A percentile compares a stretch with the other conserved stretches of the same genome.
Conservation (phyloP, 2,113 vertebrate species). For the Silurus glanis region DNA sequence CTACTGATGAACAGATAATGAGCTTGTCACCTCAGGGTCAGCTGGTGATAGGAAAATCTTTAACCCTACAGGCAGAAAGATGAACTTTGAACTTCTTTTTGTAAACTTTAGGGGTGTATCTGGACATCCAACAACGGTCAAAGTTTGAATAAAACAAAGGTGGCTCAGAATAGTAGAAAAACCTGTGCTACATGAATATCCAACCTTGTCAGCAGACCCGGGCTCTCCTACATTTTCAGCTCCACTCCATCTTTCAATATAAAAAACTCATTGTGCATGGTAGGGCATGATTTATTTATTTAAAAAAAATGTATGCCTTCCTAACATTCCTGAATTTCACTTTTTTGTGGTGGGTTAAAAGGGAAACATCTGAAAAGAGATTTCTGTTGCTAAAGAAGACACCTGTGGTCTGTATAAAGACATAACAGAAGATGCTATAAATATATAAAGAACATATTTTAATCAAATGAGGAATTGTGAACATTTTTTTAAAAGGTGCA, state of each 20-base stretch:
- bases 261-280: neutral
- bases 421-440: neutral
- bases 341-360: neutral
- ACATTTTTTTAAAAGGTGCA: neutral
- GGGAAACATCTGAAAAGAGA: neutral
- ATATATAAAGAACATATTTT: too few species aligned
- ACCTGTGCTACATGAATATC: neutral
- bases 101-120: neutral
- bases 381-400: neutral
- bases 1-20: conserved; percentile 4
- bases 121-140: neutral
- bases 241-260: neutral
- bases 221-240: neutral
- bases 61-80: neutral
- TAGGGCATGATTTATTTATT: neutral
- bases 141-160: neutral
- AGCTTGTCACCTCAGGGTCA: neutral
- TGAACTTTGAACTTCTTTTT: conserved; percentile 10
- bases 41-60: neutral
- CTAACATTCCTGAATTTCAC: neutral
- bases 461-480: neutral
- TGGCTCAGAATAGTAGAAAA: neutral
- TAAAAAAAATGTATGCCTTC: neutral
- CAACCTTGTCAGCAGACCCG: neutral
- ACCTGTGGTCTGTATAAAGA: neutral